Base-by-base conservation (phyloP, 2,113 vertebrate species). In the Peromyscus leucopus region DNA sequence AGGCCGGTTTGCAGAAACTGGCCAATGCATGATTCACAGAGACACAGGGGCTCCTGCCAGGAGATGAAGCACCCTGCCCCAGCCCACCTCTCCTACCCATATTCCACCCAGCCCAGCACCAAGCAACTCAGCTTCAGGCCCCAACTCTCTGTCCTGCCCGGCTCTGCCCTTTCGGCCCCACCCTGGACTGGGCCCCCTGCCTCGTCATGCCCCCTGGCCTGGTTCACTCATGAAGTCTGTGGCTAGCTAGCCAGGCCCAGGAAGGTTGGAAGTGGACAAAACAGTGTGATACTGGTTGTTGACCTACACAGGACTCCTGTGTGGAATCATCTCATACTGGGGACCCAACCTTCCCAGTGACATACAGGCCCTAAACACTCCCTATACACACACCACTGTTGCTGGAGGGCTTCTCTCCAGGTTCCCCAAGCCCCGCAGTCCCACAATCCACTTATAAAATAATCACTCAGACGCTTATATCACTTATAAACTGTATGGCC, bases 1-100 rank as follows among this genome's bases (percentile, higher is more conserved):
- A n/a, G 84, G 91, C 39, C 22, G 36, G 92, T 57, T 46, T 71
- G 88, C 8, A 0, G 93, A 89, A 86, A 95, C 57, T 0, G 31
- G 80, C 78, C 36, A 31, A 36, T n/a, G 0, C 36, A 46, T 2
- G 0, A 6, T 16, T 1, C 36, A 4, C 2, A 36, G 74, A 55
- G 69, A 15, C 69, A 5, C 51, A 39, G 71, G 75, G 61, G 46
- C 79, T 89, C 24, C 24, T 61, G 48, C 39, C 0, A 5, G 36
- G 19, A 9, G 63, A 61, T 0, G 5, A 61, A 83, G 39, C 0
- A 0, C 46, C 24, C 7, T 0, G 33, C 28, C 28, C 36, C 2
- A 0, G 0, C 10, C 26, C 8, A 21, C 55, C 72, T 48, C 57
- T 3, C 9, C 36, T 57, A 21, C 28, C 72, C 59, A 24, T 36